Percentiles rank a stretch among this genome's conserved stretches.
phyloP scores from a whole-genome alignment of 1,140 invertebrate species.

The Parasteatoda tepidariorum region DNA sequence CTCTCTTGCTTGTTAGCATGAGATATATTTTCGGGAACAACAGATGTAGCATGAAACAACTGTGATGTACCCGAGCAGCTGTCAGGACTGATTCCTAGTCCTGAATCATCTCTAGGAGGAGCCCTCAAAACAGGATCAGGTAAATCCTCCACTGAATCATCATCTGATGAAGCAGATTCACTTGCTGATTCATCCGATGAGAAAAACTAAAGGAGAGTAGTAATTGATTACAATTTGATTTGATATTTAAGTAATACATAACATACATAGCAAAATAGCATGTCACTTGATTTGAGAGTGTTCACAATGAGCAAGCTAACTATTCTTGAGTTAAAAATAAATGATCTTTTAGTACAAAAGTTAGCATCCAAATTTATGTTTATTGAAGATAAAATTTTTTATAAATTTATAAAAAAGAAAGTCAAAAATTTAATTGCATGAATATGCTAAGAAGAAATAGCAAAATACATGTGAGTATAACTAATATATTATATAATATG shows the following conservation, averaged over 20 bases:
- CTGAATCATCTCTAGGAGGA: conserved; percentile 41
- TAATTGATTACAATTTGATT: neutral
- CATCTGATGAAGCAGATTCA: neutral
- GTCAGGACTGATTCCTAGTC: conserved; percentile 49
- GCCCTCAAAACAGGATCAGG: neutral
- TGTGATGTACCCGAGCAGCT: conserved; percentile 43
- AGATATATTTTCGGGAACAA: neutral
- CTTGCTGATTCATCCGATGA: neutral
- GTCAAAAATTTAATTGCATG: no score
- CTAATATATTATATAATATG: no score
- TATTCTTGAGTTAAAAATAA: no score
- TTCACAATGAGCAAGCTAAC: neutral
- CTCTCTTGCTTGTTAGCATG: neutral
- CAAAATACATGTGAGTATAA: no score
- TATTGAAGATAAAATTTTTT: no score
- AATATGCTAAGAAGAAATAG: no score
- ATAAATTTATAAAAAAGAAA: no score
- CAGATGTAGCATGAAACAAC: conserved; percentile 2
- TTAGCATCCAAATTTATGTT: no score
- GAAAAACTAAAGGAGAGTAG: neutral
- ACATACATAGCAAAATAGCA: neutral
- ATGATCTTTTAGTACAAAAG: no score
- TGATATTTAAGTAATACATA: neutral
- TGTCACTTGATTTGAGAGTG: neutral
- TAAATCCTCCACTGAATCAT: conserved; percentile 12